Conservation (phyloP, 2,888 invertebrate species). For the Lasioglossum villosulum region DNA sequence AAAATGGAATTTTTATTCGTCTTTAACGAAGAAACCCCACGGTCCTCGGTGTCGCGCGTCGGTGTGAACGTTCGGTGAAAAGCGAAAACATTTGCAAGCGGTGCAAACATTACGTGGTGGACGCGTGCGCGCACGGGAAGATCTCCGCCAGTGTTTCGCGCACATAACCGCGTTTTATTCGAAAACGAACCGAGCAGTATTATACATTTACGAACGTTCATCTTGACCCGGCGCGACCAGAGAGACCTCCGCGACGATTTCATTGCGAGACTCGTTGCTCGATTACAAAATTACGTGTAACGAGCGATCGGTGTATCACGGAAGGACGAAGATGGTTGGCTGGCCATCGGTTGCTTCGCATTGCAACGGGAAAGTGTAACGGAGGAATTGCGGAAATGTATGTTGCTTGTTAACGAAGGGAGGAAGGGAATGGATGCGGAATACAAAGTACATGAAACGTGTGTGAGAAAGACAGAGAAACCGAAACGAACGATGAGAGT, state of each 20-base stretch:
- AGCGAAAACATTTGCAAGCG: neutral
- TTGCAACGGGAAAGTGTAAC: neutral
- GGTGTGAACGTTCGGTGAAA: constrained; percentile 9
- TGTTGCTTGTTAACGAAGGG: constrained; percentile 22
- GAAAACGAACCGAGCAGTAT: constrained; percentile 44
- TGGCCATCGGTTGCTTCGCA: constrained; percentile 26
- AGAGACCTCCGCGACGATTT: constrained; percentile 28
- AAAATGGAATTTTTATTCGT: constrained; percentile 3
- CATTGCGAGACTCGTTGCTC: constrained; percentile 39
- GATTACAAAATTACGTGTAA: constrained; percentile 52
- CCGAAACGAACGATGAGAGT: constrained; percentile 13
- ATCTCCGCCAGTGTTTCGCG: neutral
- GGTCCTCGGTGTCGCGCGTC: neutral
- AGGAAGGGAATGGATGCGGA: neutral
- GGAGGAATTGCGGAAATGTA: constrained; percentile 31
- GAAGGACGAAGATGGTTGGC: constrained; percentile 6
- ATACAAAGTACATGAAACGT: neutral
- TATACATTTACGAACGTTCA: constrained; percentile 16
- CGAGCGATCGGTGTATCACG: constrained; percentile 52
- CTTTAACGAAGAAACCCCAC: neutral
- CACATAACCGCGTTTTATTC: constrained; percentile 17
- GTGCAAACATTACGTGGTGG: constrained; percentile 9
- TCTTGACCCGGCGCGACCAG: constrained; percentile 9
- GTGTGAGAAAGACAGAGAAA: constrained; percentile 9
- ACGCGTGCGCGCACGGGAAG: neutral